Evolutionary conservation across 92 coral and sea anemone genomes (phyloP), one percentile per base, ranked within the genome.

Genomic region (Pocillopora grandis): DNA sequence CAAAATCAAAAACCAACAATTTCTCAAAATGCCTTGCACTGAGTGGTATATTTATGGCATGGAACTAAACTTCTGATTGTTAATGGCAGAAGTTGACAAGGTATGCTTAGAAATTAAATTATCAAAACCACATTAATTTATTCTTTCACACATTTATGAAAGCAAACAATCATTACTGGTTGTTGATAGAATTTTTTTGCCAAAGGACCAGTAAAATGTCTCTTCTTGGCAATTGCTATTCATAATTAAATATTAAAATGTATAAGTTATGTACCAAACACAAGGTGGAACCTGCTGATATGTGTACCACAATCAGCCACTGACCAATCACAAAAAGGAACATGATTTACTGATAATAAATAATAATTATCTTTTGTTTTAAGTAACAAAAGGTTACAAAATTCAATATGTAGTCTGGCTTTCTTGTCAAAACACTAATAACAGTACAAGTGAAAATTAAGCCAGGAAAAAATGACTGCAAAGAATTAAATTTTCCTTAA

Each of bases 231-330:
- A 80, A 27, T 74, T 73, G 23, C 35, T 31, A 83, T 49, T 33
- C 70, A 70, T 83, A 83, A 83, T 74, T 73, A 73, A 73, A 73
- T 37, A 75, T 83, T 73, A 10, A 82, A 82, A 42, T 13, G 56
- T 35, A 68, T 21, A 35, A 69, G 73, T 35, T 49, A 49, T 82
- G 23, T 78, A 21, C 88, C n/a, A 52, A 48, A 23, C 10, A 77
- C 12, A 49, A 23, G 42, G 70, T 59, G 19, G 71, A 77, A 77
- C 78, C 78, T 72, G 78, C 86, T 62, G 80, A 80, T 64, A 65
- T 16, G 18, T 37, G 75, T 20, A 63, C 79, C 60, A 79, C 55
- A 75, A 73, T 73, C 12, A 75, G 64, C 86, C 79, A 83, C 74
- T 18, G 33, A 35, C 72, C 58, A 71, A 71, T 58, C 37, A 37